A percentile compares a stretch with the other conserved stretches of the same genome.
Evolutionary conservation across 2,888 invertebrate species (phyloP).

Genomic region (Torymus auratus): DNA sequence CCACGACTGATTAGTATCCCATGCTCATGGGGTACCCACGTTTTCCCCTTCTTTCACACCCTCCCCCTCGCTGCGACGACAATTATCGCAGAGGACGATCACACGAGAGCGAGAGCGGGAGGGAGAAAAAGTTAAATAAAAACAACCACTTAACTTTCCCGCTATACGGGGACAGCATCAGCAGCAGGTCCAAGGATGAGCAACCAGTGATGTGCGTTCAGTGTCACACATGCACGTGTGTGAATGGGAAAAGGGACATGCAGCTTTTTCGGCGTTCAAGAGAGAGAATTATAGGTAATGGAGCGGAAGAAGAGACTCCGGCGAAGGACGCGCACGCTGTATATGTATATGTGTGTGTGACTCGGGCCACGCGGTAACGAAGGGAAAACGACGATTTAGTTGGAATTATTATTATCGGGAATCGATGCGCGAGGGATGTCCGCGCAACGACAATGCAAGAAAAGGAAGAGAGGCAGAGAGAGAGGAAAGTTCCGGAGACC

Average conservation of each 20-base stretch:
- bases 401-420: conserved; percentile 47
- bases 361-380: not conserved
- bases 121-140: conserved; percentile 35
- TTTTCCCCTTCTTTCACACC: not conserved
- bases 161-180: no score
- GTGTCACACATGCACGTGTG: not conserved
- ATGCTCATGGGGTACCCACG: not conserved
- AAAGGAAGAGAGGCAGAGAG: conserved; percentile 7
- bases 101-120: conserved; percentile 22
- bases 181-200: no score
- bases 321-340: no score
- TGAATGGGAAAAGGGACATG: conserved; percentile 18
- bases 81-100: conserved; percentile 62
- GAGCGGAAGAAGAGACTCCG: conserved; percentile 32
- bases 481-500: conserved; percentile 34
- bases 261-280: conserved; percentile 28
- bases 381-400: conserved; percentile 36
- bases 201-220: no score
- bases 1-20: conserved; percentile 45
- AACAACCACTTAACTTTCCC: conserved; percentile 50
- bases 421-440: conserved; percentile 20
- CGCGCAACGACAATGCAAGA: conserved; percentile 14
- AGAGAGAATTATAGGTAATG: conserved; percentile 46
- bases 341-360: no score
- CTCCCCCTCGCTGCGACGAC: conserved; percentile 55